phyloP scores from a whole-genome alignment of 2,797 vertebrate genomes.

The Coluber constrictor region DNA sequence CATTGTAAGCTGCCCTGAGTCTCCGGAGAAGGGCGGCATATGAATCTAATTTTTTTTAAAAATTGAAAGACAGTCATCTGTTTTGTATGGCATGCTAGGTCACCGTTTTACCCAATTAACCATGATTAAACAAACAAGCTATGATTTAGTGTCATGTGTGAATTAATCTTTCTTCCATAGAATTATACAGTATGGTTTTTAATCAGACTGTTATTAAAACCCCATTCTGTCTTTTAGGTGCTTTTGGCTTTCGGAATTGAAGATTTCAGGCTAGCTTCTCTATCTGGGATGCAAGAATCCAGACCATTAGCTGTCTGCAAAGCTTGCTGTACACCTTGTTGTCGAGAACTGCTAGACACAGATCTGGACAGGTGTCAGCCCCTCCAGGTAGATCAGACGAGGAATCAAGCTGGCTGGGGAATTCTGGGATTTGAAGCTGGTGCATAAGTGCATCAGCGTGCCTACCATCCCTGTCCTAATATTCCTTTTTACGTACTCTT shows the following conservation, averaged over 20 bases:
- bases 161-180: background rate
- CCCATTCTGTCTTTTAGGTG: background rate
- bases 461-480: too few relatives aligned
- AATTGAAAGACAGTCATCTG: background rate
- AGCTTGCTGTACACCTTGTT: background rate
- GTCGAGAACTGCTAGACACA: background rate
- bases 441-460: too few relatives aligned
- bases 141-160: background rate
- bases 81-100: background rate
- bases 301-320: background rate
- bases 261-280: background rate
- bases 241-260: background rate
- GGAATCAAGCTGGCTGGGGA: background rate
- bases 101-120: background rate
- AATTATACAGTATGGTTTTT: background rate
- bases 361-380: background rate
- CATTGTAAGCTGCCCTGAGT: too few relatives aligned
- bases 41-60: too few relatives aligned
- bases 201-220: background rate
- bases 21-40: too few relatives aligned
- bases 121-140: background rate
- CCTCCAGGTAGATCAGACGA: background rate
- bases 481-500: too few relatives aligned
- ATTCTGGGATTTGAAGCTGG: background rate
- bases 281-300: background rate